Conservation (phyloP, 2,888 invertebrate species). For the Auanema freiburgensis region DNA sequence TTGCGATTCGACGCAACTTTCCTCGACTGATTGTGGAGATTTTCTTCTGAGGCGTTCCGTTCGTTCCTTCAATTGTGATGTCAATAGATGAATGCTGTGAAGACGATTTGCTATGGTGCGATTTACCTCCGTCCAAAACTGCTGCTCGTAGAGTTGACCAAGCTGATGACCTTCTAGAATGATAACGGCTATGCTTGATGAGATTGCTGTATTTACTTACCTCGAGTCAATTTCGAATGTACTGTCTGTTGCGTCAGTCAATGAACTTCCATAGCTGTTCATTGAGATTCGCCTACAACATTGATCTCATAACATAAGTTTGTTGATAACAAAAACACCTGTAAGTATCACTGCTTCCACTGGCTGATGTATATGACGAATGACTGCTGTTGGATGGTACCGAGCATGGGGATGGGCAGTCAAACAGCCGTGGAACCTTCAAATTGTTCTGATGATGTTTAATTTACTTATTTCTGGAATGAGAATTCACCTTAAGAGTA, state of each 20-base stretch:
- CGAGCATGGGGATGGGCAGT: conserved; percentile 47
- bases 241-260: conserved; percentile 49
- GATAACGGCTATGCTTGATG: background rate
- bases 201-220: conserved; percentile 9
- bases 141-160: conserved; percentile 52
- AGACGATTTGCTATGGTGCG: conserved; percentile 22
- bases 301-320: background rate
- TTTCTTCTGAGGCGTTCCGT: conserved; percentile 27
- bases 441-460: conserved; percentile 8
- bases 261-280: conserved; percentile 50
- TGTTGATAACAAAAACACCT: background rate
- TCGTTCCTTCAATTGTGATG: conserved; percentile 33
- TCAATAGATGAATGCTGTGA: conserved; percentile 28
- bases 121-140: conserved; percentile 30
- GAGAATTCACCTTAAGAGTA: conserved; percentile 20
- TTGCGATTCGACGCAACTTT: conserved; percentile 47
- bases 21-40: conserved; percentile 47
- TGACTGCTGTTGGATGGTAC: conserved; percentile 50
- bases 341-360: conserved; percentile 38
- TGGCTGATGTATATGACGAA: conserved; percentile 46
- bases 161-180: conserved; percentile 41
- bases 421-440: conserved; percentile 46
- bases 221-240: conserved; percentile 49
- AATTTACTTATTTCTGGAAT: too few relatives aligned
- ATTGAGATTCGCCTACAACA: conserved; percentile 44